Percentiles rank a stretch among this genome's conserved stretches.
Evolutionary conservation across 2,113 vertebrate genomes (phyloP).

Genomic region (Myotis davidii): DNA sequence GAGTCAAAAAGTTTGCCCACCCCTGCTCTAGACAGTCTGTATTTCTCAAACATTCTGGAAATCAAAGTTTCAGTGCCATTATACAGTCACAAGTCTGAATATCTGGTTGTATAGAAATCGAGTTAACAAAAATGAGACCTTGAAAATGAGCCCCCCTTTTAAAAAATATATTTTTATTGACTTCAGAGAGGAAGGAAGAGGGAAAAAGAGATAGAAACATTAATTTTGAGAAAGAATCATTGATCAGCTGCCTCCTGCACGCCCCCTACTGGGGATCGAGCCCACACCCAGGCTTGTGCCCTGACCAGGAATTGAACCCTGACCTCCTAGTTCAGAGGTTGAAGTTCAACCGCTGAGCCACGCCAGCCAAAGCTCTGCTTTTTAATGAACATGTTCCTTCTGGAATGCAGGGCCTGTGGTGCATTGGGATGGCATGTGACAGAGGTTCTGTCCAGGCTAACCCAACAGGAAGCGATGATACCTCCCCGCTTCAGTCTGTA

Average conservation of each 20-base stretch:
- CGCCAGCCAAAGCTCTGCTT: too few species aligned
- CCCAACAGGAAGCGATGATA: neutral
- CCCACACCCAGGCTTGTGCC: too few species aligned
- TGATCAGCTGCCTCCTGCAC: too few species aligned
- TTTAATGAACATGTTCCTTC: neutral
- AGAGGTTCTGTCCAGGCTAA: neutral
- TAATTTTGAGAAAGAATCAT: too few species aligned
- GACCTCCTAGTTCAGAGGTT: too few species aligned
- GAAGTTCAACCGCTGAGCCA: too few species aligned
- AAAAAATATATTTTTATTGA: too few species aligned
- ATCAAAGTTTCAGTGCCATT: neutral
- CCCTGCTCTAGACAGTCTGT: neutral
- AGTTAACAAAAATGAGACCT: neutral
- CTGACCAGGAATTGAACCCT: too few species aligned
- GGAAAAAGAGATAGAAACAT: too few species aligned
- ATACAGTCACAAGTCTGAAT: neutral
- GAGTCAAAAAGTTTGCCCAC: too few species aligned
- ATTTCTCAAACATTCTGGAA: conserved; percentile 12
- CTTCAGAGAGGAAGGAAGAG: too few species aligned
- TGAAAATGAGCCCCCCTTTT: neutral
- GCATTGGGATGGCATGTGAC: neutral
- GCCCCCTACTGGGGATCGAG: too few species aligned
- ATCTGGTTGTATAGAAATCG: neutral
- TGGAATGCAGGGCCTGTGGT: neutral
- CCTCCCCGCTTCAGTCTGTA: neutral